These are phyloP conservation scores for Rhyacophila evoluta DNA, from an alignment of 2,888 invertebrate species.

Conservation along the genomic window DNA sequence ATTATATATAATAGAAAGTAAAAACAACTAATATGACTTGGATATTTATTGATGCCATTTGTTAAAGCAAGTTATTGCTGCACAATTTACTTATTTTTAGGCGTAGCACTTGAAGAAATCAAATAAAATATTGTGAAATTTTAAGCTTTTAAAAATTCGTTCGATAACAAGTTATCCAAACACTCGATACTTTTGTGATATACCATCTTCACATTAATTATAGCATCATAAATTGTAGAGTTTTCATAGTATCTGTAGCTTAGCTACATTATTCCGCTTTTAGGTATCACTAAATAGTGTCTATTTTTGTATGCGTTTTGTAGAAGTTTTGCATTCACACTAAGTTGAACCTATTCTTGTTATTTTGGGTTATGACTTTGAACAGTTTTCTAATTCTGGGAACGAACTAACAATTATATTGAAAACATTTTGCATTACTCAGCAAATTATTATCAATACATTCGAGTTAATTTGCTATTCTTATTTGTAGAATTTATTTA, in stretches of 20 bases:
- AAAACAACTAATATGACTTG: background rate
- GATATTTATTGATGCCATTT: background rate
- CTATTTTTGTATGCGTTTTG: constrained; percentile 13
- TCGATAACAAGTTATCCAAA: background rate
- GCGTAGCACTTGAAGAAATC: background rate
- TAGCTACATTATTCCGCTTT: constrained; percentile 22
- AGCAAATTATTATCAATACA: too few relatives aligned
- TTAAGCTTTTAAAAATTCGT: background rate
- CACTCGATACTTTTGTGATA: constrained; percentile 5
- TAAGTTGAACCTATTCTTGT: background rate
- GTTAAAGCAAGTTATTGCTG: background rate
- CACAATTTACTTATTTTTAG: background rate
- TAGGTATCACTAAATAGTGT: background rate
- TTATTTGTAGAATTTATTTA: too few relatives aligned
- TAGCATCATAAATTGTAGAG: background rate
- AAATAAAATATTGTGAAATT: background rate
- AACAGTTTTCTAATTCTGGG: background rate
- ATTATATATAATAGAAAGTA: too few relatives aligned
- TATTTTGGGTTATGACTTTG: background rate
- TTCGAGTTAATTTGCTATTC: too few relatives aligned
- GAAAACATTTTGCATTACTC: too few relatives aligned
- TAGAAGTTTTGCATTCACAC: background rate
- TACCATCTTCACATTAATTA: background rate
- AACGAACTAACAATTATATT: too few relatives aligned
- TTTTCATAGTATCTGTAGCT: background rate